phyloP scores from a whole-genome alignment of 1,140 invertebrate species.

The Sweltsa coloradensis region DNA sequence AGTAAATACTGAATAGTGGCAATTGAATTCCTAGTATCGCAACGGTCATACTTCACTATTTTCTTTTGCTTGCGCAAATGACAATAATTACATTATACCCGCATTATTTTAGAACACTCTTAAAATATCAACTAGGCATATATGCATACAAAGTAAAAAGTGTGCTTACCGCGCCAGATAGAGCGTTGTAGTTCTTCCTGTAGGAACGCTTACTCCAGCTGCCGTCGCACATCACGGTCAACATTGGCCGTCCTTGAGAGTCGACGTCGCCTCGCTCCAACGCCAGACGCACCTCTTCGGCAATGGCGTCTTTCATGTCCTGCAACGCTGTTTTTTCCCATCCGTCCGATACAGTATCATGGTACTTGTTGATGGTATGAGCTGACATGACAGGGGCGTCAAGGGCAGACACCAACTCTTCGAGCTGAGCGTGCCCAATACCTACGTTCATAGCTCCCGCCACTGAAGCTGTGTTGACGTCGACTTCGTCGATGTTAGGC shows the following conservation, averaged over 20 bases:
- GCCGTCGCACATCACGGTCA: slow-evolving; percentile 24
- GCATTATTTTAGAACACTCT: too few species aligned
- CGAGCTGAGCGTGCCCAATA: not conserved
- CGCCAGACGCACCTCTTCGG: slow-evolving; percentile 16
- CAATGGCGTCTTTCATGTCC: slow-evolving; percentile 14
- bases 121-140: too few species aligned
- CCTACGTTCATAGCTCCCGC: not conserved
- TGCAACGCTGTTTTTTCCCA: slow-evolving; percentile 9
- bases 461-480: not conserved
- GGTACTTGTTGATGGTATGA: not conserved
- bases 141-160: too few species aligned
- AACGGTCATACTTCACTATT: too few species aligned
- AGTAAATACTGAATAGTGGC: too few species aligned
- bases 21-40: too few species aligned
- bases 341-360: slow-evolving; percentile 3
- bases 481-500: too few species aligned
- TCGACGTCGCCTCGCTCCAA: slow-evolving; percentile 13
- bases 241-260: slow-evolving; percentile 16
- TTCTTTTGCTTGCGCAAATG: too few species aligned
- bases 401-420: not conserved
- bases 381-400: not conserved
- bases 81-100: too few species aligned
- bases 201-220: slow-evolving; percentile 23
- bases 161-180: slow-evolving; percentile 20
- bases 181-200: slow-evolving; percentile 19